A percentile compares a stretch with the other conserved stretches of the same genome.
phyloP scores from a whole-genome alignment of 2,888 invertebrate species.

The Mythimna vitellina region DNA sequence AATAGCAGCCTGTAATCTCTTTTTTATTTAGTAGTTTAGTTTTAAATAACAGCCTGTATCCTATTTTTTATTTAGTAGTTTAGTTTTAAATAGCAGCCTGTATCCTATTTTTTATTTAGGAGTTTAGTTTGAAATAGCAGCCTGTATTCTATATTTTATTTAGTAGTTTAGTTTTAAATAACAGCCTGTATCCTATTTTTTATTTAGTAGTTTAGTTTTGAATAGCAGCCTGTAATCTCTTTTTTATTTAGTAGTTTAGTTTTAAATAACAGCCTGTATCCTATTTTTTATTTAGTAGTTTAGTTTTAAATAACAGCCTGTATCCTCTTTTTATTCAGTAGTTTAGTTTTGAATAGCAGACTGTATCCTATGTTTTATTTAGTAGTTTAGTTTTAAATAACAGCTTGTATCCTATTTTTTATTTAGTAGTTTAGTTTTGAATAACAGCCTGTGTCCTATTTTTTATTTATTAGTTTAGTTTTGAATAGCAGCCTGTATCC shows the following conservation, averaged over 20 bases:
- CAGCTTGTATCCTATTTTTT: too few relatives aligned
- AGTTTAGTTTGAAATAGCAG: constrained; percentile 16
- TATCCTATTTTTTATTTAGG: too few relatives aligned
- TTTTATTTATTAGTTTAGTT: constrained; percentile 9
- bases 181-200: too few relatives aligned
- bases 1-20: too few relatives aligned
- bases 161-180: constrained; percentile 13
- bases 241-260: constrained; percentile 9
- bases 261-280: too few relatives aligned
- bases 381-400: constrained; percentile 13
- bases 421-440: constrained; percentile 11
- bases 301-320: constrained; percentile 18
- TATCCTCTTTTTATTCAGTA: constrained; percentile 1
- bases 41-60: too few relatives aligned
- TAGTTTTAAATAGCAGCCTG: constrained; percentile 18
- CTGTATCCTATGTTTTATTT: too few relatives aligned
- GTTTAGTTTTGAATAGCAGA: constrained; percentile 17
- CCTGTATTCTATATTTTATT: too few relatives aligned
- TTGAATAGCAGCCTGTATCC: too few relatives aligned
- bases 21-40: constrained; percentile 9
- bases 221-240: too few relatives aligned
- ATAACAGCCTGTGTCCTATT: too few relatives aligned
- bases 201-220: constrained; percentile 7
- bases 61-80: constrained; percentile 5
- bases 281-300: constrained; percentile 5